Evolutionary conservation across 1,140 invertebrate species (phyloP), one percentile per base, ranked within the genome.

Genomic region (Mercenaria mercenaria): DNA sequence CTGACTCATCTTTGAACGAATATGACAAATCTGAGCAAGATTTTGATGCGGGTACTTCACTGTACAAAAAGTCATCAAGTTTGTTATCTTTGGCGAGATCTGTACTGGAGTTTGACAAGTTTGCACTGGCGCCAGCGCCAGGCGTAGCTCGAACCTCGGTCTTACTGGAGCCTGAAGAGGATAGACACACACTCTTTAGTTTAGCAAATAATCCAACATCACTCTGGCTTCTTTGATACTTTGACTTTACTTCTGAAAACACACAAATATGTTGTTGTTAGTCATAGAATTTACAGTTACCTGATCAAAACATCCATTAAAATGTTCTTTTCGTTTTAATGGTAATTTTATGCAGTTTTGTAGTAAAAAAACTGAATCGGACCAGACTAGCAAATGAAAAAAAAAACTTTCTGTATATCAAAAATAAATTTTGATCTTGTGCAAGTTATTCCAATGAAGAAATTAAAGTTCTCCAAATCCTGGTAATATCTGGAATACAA

Each of bases 151-250:
- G 82, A 26, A 67, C 39, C 18, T 77, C 74, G 0, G 43, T 59
- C 13, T 15, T 52, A n/a, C 47, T 34, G 32, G 91, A 90, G 26
- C 91, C 88, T 18, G 91, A 59, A 0, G 67, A 50, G 8, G 86
- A 91, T 39, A 93, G 52, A 61, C 89, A 93, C 10, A 82, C 87
- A 43, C 85, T 90, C 76, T 89, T 90, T 4, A 93, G 69, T 39
- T 85, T 76, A 41, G 92, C 88, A 85, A 93, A 89, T 32, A 93
- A 56, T 29, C 92, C 90, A 15, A 83, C 85, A 74, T 94, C 93
- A 82, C 93, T 94, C 50, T 79, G 87, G 81, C 92, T 93, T 69
- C 91, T 83, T 0, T 92, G 91, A 15, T 91, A 18, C 52, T 52
- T 72, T 26, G 47, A 81, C 18, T 64, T 52, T 34, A 29, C 15